A percentile compares a stretch with the other conserved stretches of the same genome.
Evolutionary conservation across 1,140 invertebrate species (phyloP).

Genomic region (Leptinotarsa texana): DNA sequence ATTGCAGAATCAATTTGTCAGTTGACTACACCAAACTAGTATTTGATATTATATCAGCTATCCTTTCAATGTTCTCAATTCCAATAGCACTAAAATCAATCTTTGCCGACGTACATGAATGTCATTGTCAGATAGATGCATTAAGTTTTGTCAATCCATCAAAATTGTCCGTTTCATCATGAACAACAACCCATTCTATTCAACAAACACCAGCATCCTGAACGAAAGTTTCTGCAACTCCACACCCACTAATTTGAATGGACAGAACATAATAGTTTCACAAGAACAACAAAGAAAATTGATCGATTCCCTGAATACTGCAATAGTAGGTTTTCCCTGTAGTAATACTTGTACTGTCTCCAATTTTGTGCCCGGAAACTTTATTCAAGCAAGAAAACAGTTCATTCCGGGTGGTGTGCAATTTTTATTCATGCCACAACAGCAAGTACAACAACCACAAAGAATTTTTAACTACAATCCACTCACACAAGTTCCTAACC

Average conservation of each 20-base stretch:
- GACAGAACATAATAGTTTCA: constrained; percentile 41
- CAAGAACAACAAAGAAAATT: constrained; percentile 44
- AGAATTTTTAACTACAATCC: constrained; percentile 21
- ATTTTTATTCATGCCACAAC: constrained; percentile 31
- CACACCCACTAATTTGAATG: constrained; percentile 37
- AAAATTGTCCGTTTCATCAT: constrained; percentile 40
- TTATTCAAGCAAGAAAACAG: constrained; percentile 33
- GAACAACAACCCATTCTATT: constrained; percentile 42
- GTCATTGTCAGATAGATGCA: neutral
- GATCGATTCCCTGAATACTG: constrained; percentile 39
- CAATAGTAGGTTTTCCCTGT: constrained; percentile 28
- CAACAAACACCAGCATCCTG: constrained; percentile 37
- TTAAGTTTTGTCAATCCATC: constrained; percentile 30
- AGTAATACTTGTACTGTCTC: neutral
- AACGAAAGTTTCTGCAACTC: constrained; percentile 36
- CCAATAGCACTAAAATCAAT: too few relatives aligned
- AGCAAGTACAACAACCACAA: constrained; percentile 6
- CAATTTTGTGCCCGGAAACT: constrained; percentile 2
- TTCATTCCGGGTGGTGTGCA: constrained; percentile 34
- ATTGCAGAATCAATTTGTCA: too few relatives aligned
- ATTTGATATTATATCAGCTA: too few relatives aligned
- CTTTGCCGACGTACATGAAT: neutral
- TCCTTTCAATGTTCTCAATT: too few relatives aligned
- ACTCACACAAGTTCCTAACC: neutral
- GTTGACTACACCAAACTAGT: too few relatives aligned